phyloP scores from a whole-genome alignment of 2,113 vertebrate species.

The Sorex fumeus region DNA sequence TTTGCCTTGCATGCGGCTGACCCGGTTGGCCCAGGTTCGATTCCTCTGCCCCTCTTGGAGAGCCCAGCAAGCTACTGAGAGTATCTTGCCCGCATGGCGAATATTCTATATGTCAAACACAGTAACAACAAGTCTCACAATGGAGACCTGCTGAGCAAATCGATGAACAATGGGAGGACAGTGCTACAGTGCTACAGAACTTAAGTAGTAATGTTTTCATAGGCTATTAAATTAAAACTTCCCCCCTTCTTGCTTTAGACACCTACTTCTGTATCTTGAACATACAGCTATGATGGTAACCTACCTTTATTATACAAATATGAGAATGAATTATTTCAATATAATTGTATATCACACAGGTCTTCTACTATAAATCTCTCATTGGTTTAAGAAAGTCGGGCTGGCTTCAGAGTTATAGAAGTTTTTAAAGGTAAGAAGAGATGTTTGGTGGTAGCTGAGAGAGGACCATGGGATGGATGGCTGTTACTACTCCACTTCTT shows the following conservation, averaged over 20 bases:
- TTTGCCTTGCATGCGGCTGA: too few relatives aligned
- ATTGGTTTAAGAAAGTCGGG: neutral
- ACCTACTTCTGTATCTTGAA: conserved; percentile 50
- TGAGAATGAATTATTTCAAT: conserved; percentile 63
- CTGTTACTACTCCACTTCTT: neutral
- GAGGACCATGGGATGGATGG: neutral
- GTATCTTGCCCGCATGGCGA: too few relatives aligned
- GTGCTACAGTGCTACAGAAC: too few relatives aligned
- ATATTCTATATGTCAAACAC: too few relatives aligned
- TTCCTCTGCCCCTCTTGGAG: too few relatives aligned
- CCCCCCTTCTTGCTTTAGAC: neutral
- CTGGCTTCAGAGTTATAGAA: neutral
- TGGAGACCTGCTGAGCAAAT: too few relatives aligned
- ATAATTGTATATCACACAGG: neutral
- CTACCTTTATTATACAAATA: conserved; percentile 10
- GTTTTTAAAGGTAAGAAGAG: conserved; percentile 1
- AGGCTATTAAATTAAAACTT: conserved; percentile 62
- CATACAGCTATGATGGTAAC: conserved; percentile 45
- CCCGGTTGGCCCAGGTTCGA: too few relatives aligned
- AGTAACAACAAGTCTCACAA: too few relatives aligned
- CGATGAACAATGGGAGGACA: too few relatives aligned
- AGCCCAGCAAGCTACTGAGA: too few relatives aligned
- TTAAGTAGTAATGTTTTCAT: too few relatives aligned
- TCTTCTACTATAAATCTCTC: conserved; percentile 33
- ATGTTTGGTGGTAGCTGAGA: neutral